phyloP scores from a whole-genome alignment of 2,888 invertebrate genomes.

The Autographa gamma region DNA sequence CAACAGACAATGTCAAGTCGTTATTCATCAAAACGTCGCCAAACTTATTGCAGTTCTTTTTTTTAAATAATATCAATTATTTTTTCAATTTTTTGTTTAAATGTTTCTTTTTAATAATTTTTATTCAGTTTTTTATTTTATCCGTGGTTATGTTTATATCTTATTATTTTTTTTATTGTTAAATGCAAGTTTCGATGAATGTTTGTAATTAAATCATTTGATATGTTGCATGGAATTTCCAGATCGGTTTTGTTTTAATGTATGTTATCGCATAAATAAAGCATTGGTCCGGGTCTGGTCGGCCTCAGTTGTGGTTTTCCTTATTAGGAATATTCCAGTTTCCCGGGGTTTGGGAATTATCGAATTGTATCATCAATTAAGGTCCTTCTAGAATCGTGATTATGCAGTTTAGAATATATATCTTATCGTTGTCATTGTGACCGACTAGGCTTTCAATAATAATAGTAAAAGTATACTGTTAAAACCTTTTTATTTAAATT shows the following conservation, averaged over 20 bases:
- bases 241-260: neutral
- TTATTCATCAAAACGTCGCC: slow-evolving; percentile 36
- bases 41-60: slow-evolving; percentile 23
- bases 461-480: neutral
- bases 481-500: too few species aligned
- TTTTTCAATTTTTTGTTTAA: neutral
- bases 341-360: neutral
- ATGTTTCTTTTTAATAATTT: too few species aligned
- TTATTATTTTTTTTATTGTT: neutral
- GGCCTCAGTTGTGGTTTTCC: neutral
- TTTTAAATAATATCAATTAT: neutral
- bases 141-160: too few species aligned
- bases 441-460: neutral
- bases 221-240: neutral
- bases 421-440: too few species aligned
- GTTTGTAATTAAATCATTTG: neutral
- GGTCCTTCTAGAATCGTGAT: neutral
- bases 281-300: neutral
- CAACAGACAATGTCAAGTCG: slow-evolving; percentile 30
- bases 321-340: neutral
- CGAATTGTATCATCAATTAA: neutral
- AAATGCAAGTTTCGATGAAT: neutral
- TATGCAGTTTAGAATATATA: too few species aligned
- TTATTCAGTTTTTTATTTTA: too few species aligned
- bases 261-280: neutral